Base-by-base conservation (phyloP, 2,113 vertebrate genomes). In the Mungos mungo region DNA sequence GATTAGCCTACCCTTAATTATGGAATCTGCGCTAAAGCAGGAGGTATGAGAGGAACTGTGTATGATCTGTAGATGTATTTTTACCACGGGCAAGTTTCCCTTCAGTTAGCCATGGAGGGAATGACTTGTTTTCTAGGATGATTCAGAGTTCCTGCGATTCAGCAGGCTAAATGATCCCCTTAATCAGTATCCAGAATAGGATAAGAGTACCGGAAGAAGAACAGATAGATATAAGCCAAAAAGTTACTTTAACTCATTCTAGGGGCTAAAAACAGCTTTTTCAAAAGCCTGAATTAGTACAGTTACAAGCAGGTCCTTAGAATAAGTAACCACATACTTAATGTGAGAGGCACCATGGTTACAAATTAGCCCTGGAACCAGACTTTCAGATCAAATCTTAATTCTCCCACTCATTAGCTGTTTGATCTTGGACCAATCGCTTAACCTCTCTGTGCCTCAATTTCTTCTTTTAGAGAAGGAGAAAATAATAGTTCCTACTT, bases 1-100 rank as follows among this genome's bases (percentile, higher is more conserved):
- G 92, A 95, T 96, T 92, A 91, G 79, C 74, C 57, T 95, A 31
- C 90, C 79, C 65, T 96, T 97, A 97, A 97, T 97, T 97, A 95
- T 47, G 54, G 87, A 96, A 90, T 71, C 63, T 66, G 69, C 79
- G 90, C 84, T 72, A 74, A 68, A 93, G 57, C 7, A 23, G 83
- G 80, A 93, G 89, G 74, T 45, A 71, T 86, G 90, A 90, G 60
- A 69, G 76, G 87, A 86, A 87, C 35, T 84, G 95, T 38, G 74
- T 57, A 35, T 52, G 74, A 87, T 95, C 89, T 69, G 71, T 72
- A 95, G 92, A 76, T 92, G 38, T 81, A 90, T 93, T 97, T 89
- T 96, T 85, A 97, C 74, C 89, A 81, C 74, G 60, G 83, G 80
- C 68, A 77, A 93, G 84, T 93, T 77, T 97, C 80, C 92, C 90